Conservation (phyloP, 2,888 invertebrate genomes). For the Aleiodes leptofemur region DNA sequence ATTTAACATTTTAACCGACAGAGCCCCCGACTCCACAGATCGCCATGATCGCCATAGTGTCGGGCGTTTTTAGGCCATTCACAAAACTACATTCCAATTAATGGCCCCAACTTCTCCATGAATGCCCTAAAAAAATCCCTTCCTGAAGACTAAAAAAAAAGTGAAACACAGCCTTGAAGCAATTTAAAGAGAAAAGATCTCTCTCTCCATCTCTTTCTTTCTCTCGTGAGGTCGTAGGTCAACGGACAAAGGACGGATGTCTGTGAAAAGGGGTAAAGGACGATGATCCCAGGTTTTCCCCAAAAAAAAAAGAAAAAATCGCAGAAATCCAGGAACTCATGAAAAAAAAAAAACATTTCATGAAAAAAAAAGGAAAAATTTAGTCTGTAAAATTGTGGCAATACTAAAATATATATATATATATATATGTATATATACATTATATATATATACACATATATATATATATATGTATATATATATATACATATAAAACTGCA, state of each 20-base stretch:
- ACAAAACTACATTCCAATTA: conserved; percentile 29
- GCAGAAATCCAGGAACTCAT: neutral
- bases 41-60: conserved; percentile 31
- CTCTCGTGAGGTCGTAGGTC: conserved; percentile 32
- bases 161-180: no score
- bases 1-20: conserved; percentile 12
- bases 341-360: conserved; percentile 38
- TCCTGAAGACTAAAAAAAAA: no score
- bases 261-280: conserved; percentile 48
- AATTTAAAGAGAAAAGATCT: no score
- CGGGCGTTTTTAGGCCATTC: conserved; percentile 44
- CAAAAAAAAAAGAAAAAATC: neutral
- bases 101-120: neutral
- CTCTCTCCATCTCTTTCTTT: no score
- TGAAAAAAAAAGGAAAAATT: no score
- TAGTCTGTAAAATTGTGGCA: no score
- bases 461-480: no score
- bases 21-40: neutral
- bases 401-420: no score
- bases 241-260: conserved; percentile 44
- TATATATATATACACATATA: no score
- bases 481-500: no score
- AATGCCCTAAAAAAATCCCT: conserved; percentile 15
- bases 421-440: no score
- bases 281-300: neutral